These are phyloP conservation scores for Vollenhovia emeryi DNA, from an alignment of 1,140 invertebrate genomes.

Conservation along the genomic window DNA sequence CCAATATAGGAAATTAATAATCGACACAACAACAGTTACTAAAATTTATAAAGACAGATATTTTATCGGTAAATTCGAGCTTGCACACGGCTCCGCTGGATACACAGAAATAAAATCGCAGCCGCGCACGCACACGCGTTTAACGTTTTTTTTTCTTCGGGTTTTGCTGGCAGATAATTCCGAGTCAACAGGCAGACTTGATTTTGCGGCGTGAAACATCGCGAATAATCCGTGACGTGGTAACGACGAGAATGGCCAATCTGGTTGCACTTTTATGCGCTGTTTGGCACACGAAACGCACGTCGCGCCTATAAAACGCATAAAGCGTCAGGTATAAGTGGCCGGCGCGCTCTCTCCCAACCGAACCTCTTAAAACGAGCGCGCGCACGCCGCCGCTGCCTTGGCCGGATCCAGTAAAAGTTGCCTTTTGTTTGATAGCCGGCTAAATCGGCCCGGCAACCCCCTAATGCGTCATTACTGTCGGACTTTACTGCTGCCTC, in stretches of 20 bases:
- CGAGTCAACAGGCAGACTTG: slow-evolving; percentile 47
- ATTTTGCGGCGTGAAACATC: slow-evolving; percentile 66
- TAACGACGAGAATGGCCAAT: slow-evolving; percentile 71
- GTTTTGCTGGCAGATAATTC: slow-evolving; percentile 39
- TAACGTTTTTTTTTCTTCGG: slow-evolving; percentile 1
- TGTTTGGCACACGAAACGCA: slow-evolving; percentile 80
- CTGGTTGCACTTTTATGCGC: slow-evolving; percentile 72
- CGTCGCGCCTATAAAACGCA: slow-evolving; percentile 80
- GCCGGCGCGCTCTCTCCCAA: slow-evolving; percentile 70
- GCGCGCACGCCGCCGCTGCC: slow-evolving; percentile 57
- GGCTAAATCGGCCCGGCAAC: slow-evolving; percentile 85
- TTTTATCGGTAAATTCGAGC: background rate
- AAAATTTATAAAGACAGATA: background rate
- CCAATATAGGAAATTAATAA: too few species aligned
- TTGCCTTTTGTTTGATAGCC: slow-evolving; percentile 86
- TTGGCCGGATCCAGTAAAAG: slow-evolving; percentile 84
- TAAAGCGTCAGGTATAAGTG: slow-evolving; percentile 79
- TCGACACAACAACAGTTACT: too few species aligned
- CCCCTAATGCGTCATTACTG: slow-evolving; percentile 86
- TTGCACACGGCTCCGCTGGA: background rate
- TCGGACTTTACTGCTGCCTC: slow-evolving; percentile 85
- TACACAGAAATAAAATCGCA: background rate
- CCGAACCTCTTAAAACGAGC: slow-evolving; percentile 79
- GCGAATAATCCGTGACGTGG: slow-evolving; percentile 71
- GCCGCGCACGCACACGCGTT: background rate